phyloP scores from a whole-genome alignment of 2,113 vertebrate species.

The Naja naja region DNA sequence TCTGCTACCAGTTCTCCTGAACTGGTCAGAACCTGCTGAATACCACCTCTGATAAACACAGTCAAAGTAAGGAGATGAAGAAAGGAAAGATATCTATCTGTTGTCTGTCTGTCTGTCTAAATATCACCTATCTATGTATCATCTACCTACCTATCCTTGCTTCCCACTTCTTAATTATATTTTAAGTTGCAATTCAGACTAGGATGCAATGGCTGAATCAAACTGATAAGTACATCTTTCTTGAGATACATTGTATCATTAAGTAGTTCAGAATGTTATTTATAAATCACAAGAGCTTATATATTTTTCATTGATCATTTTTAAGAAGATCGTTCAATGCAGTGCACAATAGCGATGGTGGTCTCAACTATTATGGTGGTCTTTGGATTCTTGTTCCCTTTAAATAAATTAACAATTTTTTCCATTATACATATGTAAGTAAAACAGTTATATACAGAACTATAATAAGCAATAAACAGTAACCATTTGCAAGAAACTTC shows the following conservation, averaged over 20 bases:
- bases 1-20: too few species aligned
- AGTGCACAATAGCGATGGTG: not conserved
- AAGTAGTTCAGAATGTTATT: not conserved
- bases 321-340: not conserved
- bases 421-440: not conserved
- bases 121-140: too few species aligned
- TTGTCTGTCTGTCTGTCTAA: too few species aligned
- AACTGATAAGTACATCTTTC: not conserved
- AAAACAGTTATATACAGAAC: not conserved
- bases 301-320: not conserved
- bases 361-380: not conserved
- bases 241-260: not conserved
- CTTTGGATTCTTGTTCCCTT: not conserved
- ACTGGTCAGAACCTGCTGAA: too few species aligned
- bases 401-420: slow-evolving; percentile 2
- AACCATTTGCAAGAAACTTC: not conserved
- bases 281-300: not conserved
- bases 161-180: not conserved
- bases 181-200: not conserved
- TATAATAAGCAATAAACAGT: not conserved
- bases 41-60: not conserved
- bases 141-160: not conserved
- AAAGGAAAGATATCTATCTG: not conserved
- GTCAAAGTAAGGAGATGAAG: not conserved
- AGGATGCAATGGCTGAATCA: not conserved